Conservation (phyloP, 2,888 invertebrate species). For the Sesia apiformis region DNA sequence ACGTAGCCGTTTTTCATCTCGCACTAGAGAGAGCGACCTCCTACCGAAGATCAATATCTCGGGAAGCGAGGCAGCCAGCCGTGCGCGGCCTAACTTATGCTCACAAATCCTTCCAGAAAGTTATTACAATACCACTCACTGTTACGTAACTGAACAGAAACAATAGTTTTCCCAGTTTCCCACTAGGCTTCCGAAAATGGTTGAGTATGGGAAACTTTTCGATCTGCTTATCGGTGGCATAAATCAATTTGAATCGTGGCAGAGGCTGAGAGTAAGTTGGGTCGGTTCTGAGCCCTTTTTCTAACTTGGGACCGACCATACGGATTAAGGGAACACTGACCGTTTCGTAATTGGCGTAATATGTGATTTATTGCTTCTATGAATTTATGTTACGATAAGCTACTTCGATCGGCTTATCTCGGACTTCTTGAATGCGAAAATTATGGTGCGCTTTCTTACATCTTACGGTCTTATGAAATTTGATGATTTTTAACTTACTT, state of each 20-base stretch:
- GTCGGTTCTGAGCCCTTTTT: constrained; percentile 57
- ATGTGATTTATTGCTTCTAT: constrained; percentile 50
- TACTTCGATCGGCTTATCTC: too few species aligned
- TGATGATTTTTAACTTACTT: too few species aligned
- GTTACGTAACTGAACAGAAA: constrained; percentile 36
- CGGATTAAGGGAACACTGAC: constrained; percentile 59
- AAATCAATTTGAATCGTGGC: constrained; percentile 68
- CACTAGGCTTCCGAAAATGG: constrained; percentile 1
- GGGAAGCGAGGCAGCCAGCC: constrained; percentile 52
- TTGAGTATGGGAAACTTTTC: constrained; percentile 31
- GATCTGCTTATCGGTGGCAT: constrained; percentile 60
- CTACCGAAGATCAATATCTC: constrained; percentile 56
- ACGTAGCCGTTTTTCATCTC: constrained; percentile 36
- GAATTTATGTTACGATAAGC: constrained; percentile 7
- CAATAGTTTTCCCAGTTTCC: constrained; percentile 34
- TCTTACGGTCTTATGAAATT: too few species aligned
- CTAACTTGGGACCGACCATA: constrained; percentile 41
- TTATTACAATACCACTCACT: constrained; percentile 47
- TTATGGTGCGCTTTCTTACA: too few species aligned
- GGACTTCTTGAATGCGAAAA: too few species aligned
- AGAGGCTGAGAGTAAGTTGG: constrained; percentile 41
- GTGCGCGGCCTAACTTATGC: constrained; percentile 45
- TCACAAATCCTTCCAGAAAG: constrained; percentile 53
- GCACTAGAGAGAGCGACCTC: constrained; percentile 27
- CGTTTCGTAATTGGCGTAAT: constrained; percentile 68